Conservation (phyloP, 1,140 invertebrate genomes). For the Danaus plexippus region DNA sequence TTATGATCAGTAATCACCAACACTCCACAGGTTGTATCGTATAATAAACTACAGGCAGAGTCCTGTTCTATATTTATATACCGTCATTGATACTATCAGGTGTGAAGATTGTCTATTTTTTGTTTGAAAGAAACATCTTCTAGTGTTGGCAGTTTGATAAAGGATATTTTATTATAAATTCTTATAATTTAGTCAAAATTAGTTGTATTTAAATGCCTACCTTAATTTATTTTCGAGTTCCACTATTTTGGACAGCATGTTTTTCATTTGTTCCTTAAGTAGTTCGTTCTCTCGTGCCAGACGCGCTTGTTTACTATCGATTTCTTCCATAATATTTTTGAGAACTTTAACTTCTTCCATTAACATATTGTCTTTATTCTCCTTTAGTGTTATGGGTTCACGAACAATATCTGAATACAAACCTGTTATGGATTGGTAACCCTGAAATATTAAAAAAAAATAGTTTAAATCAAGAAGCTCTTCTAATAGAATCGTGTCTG, state of each 20-base stretch:
- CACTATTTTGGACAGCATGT: constrained; percentile 43
- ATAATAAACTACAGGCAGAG: too few relatives aligned
- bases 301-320: constrained; percentile 39
- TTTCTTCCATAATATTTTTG: constrained; percentile 40
- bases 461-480: neutral
- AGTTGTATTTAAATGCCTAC: constrained; percentile 26
- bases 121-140: too few relatives aligned
- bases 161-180: too few relatives aligned
- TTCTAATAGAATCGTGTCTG: too few relatives aligned
- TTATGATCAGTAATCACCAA: too few relatives aligned
- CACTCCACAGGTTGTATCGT: too few relatives aligned
- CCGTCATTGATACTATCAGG: too few relatives aligned
- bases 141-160: too few relatives aligned
- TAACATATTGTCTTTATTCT: constrained; percentile 21
- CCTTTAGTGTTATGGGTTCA: constrained; percentile 27
- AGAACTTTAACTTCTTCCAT: constrained; percentile 41
- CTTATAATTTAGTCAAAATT: neutral
- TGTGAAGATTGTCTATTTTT: too few relatives aligned
- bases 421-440: constrained; percentile 50
- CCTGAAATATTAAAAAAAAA: constrained; percentile 24
- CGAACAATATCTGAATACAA: constrained; percentile 44
- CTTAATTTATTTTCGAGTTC: constrained; percentile 50
- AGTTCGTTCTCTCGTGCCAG: constrained; percentile 41
- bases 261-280: constrained; percentile 44
- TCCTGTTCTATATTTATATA: too few relatives aligned